Percentiles rank a stretch among this genome's conserved stretches.
These are phyloP conservation scores for Pluvianellus socialis DNA, from an alignment of 2,113 vertebrate genomes.

Conservation along the genomic window DNA sequence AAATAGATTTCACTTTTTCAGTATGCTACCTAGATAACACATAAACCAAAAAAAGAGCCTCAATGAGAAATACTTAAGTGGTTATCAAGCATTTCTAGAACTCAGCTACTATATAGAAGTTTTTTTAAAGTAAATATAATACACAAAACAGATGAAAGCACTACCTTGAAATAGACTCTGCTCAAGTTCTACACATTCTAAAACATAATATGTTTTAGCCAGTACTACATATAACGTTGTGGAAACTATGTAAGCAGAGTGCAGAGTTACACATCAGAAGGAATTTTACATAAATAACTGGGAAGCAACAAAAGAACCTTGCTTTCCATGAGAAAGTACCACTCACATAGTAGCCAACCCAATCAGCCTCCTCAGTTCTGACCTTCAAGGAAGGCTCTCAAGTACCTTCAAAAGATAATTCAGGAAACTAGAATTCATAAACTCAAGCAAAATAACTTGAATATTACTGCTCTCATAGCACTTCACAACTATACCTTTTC, in stretches of 20 bases:
- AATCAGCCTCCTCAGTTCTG: not conserved
- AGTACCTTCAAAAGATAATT: not conserved
- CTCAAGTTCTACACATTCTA: accelerated
- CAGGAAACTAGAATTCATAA: accelerated
- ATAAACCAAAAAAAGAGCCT: accelerated
- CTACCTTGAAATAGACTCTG: not conserved
- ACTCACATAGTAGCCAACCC: not conserved
- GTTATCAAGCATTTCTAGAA: not conserved
- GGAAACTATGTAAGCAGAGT: accelerated
- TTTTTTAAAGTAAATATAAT: not conserved
- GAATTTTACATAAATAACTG: accelerated
- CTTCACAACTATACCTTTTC: accelerated
- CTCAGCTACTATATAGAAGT: accelerated
- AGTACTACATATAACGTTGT: too few relatives aligned
- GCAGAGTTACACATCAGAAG: accelerated
- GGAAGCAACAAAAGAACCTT: accelerated
- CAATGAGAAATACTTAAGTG: accelerated
- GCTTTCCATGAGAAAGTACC: accelerated
- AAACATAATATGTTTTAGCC: accelerated
- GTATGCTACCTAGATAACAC: accelerated
- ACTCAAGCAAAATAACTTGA: accelerated
- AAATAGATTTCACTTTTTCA: not conserved
- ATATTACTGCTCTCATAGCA: accelerated
- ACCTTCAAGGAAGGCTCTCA: not conserved
- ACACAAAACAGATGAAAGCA: not conserved